Evolutionary conservation across 2,888 invertebrate genomes (phyloP).

Genomic region (Drosophila niveifrons): DNA sequence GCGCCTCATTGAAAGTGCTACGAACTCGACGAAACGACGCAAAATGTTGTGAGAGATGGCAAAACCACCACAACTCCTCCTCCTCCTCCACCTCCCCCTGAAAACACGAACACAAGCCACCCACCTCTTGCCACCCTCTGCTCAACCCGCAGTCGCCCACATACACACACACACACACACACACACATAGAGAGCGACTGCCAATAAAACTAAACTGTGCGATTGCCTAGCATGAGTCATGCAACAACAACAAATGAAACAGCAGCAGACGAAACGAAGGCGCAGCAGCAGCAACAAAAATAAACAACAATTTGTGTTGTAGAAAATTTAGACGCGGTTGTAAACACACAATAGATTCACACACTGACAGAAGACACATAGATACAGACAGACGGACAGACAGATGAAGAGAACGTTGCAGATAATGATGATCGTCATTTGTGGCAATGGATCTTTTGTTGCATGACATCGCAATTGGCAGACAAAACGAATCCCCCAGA

Average conservation of each 20-base stretch:
- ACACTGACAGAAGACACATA: constrained; percentile 17
- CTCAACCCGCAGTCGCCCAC: constrained; percentile 66
- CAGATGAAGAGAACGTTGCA: constrained; percentile 16
- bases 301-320: constrained; percentile 74
- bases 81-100: not conserved
- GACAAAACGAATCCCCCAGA: constrained; percentile 37
- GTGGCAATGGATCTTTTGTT: constrained; percentile 74
- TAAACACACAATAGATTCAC: constrained; percentile 59
- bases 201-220: constrained; percentile 77
- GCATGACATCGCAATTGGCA: constrained; percentile 80
- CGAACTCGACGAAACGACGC: constrained; percentile 71
- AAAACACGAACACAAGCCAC: constrained; percentile 22
- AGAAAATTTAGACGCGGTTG: constrained; percentile 77
- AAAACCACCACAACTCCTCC: constrained; percentile 56
- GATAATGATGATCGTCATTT: constrained; percentile 47
- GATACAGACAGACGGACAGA: constrained; percentile 14
- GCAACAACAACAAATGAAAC: constrained; percentile 66
- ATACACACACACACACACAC: constrained; percentile 20
- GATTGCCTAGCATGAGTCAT: constrained; percentile 76
- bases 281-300: constrained; percentile 62
- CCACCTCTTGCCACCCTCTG: constrained; percentile 45
- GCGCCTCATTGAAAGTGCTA: constrained; percentile 78
- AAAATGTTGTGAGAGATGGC: constrained; percentile 59
- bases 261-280: constrained; percentile 65
- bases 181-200: constrained; percentile 45